Conservation (phyloP, 2,888 invertebrate species). For the Drosophila lacicola region DNA sequence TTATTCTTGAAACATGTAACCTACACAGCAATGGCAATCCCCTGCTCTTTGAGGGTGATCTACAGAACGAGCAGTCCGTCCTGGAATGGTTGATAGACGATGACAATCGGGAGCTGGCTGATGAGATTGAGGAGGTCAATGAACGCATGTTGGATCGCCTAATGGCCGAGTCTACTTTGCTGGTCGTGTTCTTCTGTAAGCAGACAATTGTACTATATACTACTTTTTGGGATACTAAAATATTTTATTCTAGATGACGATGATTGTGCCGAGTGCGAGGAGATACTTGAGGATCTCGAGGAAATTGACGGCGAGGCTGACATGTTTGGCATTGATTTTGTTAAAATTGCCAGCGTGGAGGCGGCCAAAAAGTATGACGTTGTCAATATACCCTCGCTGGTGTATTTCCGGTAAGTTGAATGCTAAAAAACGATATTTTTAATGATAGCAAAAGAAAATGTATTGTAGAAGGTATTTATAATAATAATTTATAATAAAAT, state of each 20-base stretch:
- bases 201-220: conserved; percentile 29
- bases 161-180: conserved; percentile 93
- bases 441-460: no score
- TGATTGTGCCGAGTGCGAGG: conserved; percentile 95
- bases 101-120: conserved; percentile 95
- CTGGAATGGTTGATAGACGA: conserved; percentile 97
- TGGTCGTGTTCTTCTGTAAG: conserved; percentile 97
- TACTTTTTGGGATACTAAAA: neutral
- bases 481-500: no score
- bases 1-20: neutral
- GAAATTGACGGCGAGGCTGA: conserved; percentile 98
- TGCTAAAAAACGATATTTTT: no score
- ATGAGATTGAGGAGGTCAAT: conserved; percentile 97
- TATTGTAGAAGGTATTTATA: no score
- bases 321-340: conserved; percentile 96
- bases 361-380: conserved; percentile 93
- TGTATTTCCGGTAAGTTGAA: conserved; percentile 90
- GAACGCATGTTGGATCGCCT: conserved; percentile 94
- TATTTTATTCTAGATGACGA: conserved; percentile 90
- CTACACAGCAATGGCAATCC: conserved; percentile 93
- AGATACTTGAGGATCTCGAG: conserved; percentile 95
- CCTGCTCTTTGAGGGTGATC: conserved; percentile 94
- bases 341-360: conserved; percentile 93
- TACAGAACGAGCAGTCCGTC: conserved; percentile 96
- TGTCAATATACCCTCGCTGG: conserved; percentile 93